Base-by-base conservation (phyloP, 1,140 invertebrate species). In the Zaprionus ghesquierei region DNA sequence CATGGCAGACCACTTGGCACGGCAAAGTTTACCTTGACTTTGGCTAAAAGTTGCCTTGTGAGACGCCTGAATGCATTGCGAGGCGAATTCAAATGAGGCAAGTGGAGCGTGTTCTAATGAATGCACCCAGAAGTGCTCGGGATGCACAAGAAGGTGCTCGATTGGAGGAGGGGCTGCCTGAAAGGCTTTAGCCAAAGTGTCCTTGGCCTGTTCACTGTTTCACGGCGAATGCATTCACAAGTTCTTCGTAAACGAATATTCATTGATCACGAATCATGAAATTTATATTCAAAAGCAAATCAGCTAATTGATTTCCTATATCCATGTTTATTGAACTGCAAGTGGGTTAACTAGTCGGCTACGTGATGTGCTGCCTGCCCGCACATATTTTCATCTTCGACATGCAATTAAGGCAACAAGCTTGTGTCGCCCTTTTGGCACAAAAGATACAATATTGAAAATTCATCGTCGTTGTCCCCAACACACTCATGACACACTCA, bases 11-110 rank as follows among this genome's bases (percentile, higher is more conserved):
- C 50, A 69, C 35, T 54, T 63, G 61, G 35, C 46, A 20, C n/a
- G 53, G 41, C 54, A 59, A 59, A 64, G 62, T 60, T 60, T 72
- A 65, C 69, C 55, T 72, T 68, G 69, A 72, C 69, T 72, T 72
- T 72, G 63, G 61, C 46, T 69, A 44, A 80, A 75, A 69, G 53
- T 59, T 31, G 49, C 15, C 59, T 15, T 6, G 29, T 13, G 12
- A 33, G 53, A 64, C 31, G 77, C 61, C 51, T 80, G 81, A 80
- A 74, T 85, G 77, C 73, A 27, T 29, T 64, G 22, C 33, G 55
- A 81, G 81, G 60, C 49, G 55, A 74, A 65, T 65, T 77, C 69
- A 85, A 77, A 69, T 63, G 18, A 41, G 49, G n/a, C n/a, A 41
- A 58, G 49, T 77, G 49, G 33, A 54, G 29, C 25, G 46, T 51